Percentiles rank a stretch among this genome's conserved stretches.
These are phyloP conservation scores for Hylaea fasciaria DNA, from an alignment of 2,888 invertebrate species.

Conservation along the genomic window DNA sequence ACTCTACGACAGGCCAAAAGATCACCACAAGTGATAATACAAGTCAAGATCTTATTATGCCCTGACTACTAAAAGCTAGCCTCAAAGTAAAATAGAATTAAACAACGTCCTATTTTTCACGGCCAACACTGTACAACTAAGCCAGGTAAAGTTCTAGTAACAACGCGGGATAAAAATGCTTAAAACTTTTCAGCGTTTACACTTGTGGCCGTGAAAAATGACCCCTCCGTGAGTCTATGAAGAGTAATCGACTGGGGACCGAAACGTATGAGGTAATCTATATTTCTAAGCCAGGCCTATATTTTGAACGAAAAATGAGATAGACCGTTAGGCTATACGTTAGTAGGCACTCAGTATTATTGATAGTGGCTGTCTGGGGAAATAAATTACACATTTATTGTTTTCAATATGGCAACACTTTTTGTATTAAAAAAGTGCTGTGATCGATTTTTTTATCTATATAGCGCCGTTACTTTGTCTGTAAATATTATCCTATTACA, in stretches of 20 bases:
- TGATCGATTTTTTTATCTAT: too few species aligned
- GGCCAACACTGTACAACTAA: slow-evolving; percentile 5
- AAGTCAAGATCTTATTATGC: too few species aligned
- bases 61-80: too few species aligned
- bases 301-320: slow-evolving; percentile 17
- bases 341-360: slow-evolving; percentile 16
- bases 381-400: slow-evolving; percentile 2
- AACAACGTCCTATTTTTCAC: not conserved
- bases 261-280: slow-evolving; percentile 21
- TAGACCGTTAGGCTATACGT: slow-evolving; percentile 1
- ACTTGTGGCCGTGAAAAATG: slow-evolving; percentile 32
- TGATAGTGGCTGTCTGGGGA: slow-evolving; percentile 10
- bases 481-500: too few species aligned
- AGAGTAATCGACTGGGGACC: slow-evolving; percentile 21
- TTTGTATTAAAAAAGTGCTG: too few species aligned
- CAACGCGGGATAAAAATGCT: slow-evolving; percentile 35
- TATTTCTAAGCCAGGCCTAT: slow-evolving; percentile 22
- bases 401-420: too few species aligned
- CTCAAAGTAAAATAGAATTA: too few species aligned
- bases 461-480: too few species aligned
- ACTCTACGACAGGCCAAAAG: too few species aligned
- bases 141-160: slow-evolving; percentile 30
- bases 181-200: slow-evolving; percentile 31
- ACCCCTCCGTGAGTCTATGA: slow-evolving; percentile 26
- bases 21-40: too few species aligned